Conservation (phyloP, 2,113 vertebrate genomes). For the Hydrolagus affinis region DNA sequence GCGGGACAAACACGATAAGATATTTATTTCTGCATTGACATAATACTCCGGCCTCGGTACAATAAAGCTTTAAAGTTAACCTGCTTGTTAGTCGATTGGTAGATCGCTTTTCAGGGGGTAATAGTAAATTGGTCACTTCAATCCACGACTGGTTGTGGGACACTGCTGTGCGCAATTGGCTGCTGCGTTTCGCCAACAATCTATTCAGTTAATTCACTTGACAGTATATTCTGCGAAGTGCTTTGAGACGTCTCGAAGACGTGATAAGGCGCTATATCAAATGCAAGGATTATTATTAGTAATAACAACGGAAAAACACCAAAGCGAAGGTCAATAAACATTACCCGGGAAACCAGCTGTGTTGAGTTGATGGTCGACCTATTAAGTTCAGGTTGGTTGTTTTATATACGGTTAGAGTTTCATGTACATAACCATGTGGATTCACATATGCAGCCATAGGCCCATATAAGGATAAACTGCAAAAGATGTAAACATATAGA, state of each 20-base stretch:
- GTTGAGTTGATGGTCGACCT: constrained; percentile 81
- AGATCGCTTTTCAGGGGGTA: no score
- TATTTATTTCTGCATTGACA: neutral
- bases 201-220: no score
- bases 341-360: constrained; percentile 99
- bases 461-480: constrained; percentile 81
- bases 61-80: no score
- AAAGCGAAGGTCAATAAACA: neutral
- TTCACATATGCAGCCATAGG: constrained; percentile 98
- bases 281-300: no score
- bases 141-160: no score
- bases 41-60: neutral
- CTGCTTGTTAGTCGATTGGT: no score
- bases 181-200: no score
- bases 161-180: no score
- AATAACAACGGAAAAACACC: neutral
- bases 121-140: neutral
- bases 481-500: constrained; percentile 29
- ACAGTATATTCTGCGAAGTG: no score
- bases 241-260: no score
- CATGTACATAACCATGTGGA: constrained; percentile 89
- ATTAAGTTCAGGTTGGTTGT: constrained; percentile 78
- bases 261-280: no score
- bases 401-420: constrained; percentile 91
- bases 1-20: no score